Percentiles rank a stretch among this genome's conserved stretches.
Evolutionary conservation across 2,888 invertebrate species (phyloP).

Genomic region (Dicycla oo): DNA sequence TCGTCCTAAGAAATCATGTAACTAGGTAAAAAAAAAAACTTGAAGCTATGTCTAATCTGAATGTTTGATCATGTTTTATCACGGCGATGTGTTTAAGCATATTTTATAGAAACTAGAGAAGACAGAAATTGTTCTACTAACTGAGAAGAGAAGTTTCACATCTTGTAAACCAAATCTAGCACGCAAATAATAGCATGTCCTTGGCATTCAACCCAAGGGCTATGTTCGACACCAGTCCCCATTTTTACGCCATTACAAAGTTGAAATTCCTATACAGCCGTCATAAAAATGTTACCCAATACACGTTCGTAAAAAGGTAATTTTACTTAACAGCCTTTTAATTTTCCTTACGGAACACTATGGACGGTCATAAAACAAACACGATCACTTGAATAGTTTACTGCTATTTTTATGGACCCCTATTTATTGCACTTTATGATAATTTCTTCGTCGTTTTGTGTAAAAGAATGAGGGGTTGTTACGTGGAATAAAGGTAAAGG

Average conservation of each 20-base stretch:
- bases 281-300: slow-evolving; percentile 53
- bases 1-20: not conserved
- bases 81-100: not conserved
- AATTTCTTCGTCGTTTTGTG: slow-evolving; percentile 33
- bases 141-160: not conserved
- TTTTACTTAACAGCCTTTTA: slow-evolving; percentile 68
- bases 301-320: slow-evolving; percentile 66
- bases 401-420: slow-evolving; percentile 44
- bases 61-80: not conserved
- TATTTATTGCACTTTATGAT: slow-evolving; percentile 63
- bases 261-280: slow-evolving; percentile 27
- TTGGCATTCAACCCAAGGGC: not conserved
- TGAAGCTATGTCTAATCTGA: not conserved
- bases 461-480: slow-evolving; percentile 13
- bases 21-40: not conserved
- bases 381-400: slow-evolving; percentile 61
- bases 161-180: not conserved
- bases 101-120: not conserved
- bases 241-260: slow-evolving; percentile 29
- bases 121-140: not conserved
- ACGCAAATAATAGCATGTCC: not conserved
- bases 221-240: not conserved
- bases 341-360: slow-evolving; percentile 58
- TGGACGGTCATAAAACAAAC: slow-evolving; percentile 68
- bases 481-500: not conserved